These are phyloP conservation scores for Orthonevra nobilis DNA, from an alignment of 2,888 invertebrate species.

Conservation along the genomic window DNA sequence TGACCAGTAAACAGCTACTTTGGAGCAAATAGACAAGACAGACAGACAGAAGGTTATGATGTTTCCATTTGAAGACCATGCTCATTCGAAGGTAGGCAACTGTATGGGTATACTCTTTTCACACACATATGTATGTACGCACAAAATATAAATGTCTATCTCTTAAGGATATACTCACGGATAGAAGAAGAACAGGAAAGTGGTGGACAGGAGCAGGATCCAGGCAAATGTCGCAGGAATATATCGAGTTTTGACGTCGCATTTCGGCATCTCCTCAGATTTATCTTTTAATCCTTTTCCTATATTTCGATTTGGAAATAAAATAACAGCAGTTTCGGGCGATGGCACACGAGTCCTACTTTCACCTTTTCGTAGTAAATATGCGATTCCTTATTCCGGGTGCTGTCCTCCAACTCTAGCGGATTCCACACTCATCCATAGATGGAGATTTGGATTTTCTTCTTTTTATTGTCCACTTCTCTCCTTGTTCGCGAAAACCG, in stretches of 20 bases:
- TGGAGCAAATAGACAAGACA: no score
- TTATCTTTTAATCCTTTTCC: conserved; percentile 55
- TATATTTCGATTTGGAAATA: conserved; percentile 24
- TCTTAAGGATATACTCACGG: conserved; percentile 88
- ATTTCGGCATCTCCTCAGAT: conserved; percentile 89
- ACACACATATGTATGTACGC: neutral
- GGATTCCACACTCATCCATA: conserved; percentile 52
- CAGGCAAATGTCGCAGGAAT: conserved; percentile 99
- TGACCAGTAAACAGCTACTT: no score
- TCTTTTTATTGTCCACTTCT: conserved; percentile 14
- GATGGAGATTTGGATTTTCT: conserved; percentile 40
- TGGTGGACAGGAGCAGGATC: conserved; percentile 95
- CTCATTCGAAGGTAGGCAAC: no score
- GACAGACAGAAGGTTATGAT: no score
- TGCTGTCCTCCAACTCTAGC: conserved; percentile 40
- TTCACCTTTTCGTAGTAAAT: conserved; percentile 50
- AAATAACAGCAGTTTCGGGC: conserved; percentile 7
- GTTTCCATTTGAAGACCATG: no score
- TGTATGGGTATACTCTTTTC: no score
- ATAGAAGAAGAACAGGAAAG: conserved; percentile 97
- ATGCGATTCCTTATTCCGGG: conserved; percentile 36
- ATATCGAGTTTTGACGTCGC: conserved; percentile 97
- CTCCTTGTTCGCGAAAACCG: conserved; percentile 57
- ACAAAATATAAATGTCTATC: conserved; percentile 26
- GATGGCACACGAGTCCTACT: conserved; percentile 33